A percentile compares a stretch with the other conserved stretches of the same genome.
phyloP scores from a whole-genome alignment of 2,797 vertebrate genomes.

The Caiman crocodilus region DNA sequence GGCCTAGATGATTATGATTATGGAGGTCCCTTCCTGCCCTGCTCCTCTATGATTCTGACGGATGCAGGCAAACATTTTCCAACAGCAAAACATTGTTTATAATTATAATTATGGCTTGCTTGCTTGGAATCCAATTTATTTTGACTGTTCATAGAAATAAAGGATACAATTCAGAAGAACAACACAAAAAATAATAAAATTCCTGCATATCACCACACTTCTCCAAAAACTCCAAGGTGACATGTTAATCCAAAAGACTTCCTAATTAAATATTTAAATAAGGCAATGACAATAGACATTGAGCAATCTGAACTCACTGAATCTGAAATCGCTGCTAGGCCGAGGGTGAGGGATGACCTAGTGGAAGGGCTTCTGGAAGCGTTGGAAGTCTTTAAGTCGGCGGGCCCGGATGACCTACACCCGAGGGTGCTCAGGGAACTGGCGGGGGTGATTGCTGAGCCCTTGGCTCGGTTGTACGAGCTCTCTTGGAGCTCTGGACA shows the following conservation, averaged over 20 bases:
- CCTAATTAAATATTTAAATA: conserved; percentile 27
- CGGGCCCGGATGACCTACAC: no score
- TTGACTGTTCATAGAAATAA: not conserved
- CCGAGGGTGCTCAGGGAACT: no score
- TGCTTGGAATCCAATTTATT: conserved; percentile 18
- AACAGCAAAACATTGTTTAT: not conserved
- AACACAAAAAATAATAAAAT: not conserved
- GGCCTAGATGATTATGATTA: no score
- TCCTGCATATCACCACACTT: not conserved
- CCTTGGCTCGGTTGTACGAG: no score
- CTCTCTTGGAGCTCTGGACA: no score
- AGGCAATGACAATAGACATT: not conserved
- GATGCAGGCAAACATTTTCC: not conserved
- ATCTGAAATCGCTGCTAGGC: no score
- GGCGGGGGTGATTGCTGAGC: no score
- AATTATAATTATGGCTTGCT: not conserved
- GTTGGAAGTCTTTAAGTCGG: no score
- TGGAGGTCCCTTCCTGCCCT: no score
- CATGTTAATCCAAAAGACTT: not conserved
- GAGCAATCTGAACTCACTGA: conserved; percentile 11
- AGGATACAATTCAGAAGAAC: not conserved
- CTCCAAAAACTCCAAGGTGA: not conserved
- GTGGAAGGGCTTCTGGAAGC: no score
- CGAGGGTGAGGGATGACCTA: no score
- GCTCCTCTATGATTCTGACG: no score